Base-by-base conservation (phyloP, 2,888 invertebrate species). In the Polydrusus pterygomalis region DNA sequence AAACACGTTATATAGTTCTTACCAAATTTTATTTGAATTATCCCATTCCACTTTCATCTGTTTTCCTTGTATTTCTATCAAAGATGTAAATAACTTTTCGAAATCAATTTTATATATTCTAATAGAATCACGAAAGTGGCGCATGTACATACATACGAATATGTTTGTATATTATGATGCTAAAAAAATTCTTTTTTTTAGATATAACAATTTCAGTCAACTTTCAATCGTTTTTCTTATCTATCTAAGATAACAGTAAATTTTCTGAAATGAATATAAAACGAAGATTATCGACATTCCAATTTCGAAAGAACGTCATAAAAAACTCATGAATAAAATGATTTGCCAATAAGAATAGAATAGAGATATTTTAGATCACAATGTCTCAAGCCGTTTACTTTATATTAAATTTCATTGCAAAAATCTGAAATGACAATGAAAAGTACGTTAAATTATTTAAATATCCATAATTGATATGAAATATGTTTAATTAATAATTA, bases 191-290 rank as follows among this genome's bases (percentile, higher is more conserved):
- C 43, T 43, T 43, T 43, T 43, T 43, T 43, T 13, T n/a, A 5
- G 5, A 13, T 17, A 18, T 17, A 49, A 3, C 6, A 49, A 49
- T 15, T 17, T 49, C 15, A 1, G 17, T 49, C 49, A 49, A 20
- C 15, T 3, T 9, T 49, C 18, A 49, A 20, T 51, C 20, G 11
- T 51, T 25, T 34, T 54, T 18, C 38, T 17, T 56, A 38, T 38
- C 17, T 38, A 38, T 38, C 38, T 18, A n/a, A 38, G 38, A 38
- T 5, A 60, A 17, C 15, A 38, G 38, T 17, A 54, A 25, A 68
- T 65, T 51, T 47, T 30, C 13, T 20, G 38, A 68, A 68, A 68
- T 68, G 68, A 68, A 68, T 68, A 68, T 68, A 68, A 68, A 68
- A 68, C 17, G 54, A 18, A 56, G 68, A 56, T 68, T 40, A 68